A percentile compares a stretch with the other conserved stretches of the same genome.
These are phyloP conservation scores for Choloepus hoffmanni DNA, from an alignment of 2,113 vertebrate genomes.

Conservation along the genomic window DNA sequence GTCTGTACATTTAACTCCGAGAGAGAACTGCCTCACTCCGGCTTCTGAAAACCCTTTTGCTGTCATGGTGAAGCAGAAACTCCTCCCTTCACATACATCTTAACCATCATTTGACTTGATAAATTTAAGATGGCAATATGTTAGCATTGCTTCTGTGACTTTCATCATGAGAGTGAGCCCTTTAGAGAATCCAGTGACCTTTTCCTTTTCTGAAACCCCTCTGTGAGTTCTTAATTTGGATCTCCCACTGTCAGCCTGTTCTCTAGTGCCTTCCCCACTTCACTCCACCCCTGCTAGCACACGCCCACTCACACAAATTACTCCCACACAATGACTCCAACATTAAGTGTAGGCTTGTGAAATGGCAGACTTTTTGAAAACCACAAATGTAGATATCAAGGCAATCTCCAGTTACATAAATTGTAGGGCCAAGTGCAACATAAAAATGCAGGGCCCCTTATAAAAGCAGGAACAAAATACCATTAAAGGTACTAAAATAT, in stretches of 20 bases:
- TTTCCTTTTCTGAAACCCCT: constrained; percentile 62
- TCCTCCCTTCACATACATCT: background rate
- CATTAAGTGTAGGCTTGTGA: constrained; percentile 86
- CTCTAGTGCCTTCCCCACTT: constrained; percentile 79
- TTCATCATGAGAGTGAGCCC: constrained; percentile 17
- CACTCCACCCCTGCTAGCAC: constrained; percentile 44
- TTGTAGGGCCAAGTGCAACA: constrained; percentile 14
- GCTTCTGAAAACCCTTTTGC: constrained; percentile 38
- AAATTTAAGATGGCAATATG: constrained; percentile 44
- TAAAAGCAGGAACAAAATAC: constrained; percentile 36
- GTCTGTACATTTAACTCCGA: constrained; percentile 30
- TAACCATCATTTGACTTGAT: constrained; percentile 30
- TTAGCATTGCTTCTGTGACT: constrained; percentile 38
- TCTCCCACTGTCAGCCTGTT: constrained; percentile 81
- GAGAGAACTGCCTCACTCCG: background rate
- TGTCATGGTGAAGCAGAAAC: constrained; percentile 55
- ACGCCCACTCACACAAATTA: constrained; percentile 75
- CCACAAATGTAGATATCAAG: constrained; percentile 86
- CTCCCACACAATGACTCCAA: constrained; percentile 87
- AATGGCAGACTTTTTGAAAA: constrained; percentile 86
- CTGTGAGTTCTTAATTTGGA: constrained; percentile 78
- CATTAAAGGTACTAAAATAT: background rate
- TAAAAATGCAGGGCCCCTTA: constrained; percentile 13
- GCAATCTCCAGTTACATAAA: constrained; percentile 80
- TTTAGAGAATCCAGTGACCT: constrained; percentile 55